Percentiles rank a stretch among this genome's conserved stretches.
Conservation (phyloP, 2,888 invertebrate species). For the Hypercompe scribonia region DNA sequence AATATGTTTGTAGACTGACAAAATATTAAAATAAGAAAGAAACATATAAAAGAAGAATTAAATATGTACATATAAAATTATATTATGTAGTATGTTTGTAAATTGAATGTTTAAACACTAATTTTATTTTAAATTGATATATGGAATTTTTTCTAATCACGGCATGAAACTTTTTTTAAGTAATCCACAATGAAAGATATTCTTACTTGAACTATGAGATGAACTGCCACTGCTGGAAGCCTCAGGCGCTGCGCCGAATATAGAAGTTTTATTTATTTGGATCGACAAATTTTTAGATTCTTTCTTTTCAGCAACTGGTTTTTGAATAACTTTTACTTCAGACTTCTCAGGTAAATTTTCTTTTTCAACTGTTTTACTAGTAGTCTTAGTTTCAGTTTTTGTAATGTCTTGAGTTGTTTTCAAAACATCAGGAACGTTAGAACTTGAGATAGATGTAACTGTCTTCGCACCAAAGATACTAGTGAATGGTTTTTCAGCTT, state of each 20-base stretch:
- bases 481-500: conserved; percentile 65
- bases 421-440: conserved; percentile 64
- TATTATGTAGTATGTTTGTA: too few relatives aligned
- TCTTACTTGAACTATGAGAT: conserved; percentile 51
- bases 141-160: neutral
- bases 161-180: neutral
- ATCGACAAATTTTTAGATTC: conserved; percentile 60
- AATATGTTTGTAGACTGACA: neutral
- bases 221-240: conserved; percentile 46
- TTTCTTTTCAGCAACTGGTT: conserved; percentile 51
- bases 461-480: conserved; percentile 68
- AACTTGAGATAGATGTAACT: conserved; percentile 44
- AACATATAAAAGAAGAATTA: too few relatives aligned
- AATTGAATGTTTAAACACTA: neutral
- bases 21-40: neutral
- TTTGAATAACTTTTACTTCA: conserved; percentile 45
- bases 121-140: neutral
- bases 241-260: conserved; percentile 40
- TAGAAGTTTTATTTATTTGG: conserved; percentile 54
- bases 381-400: conserved; percentile 56
- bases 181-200: neutral
- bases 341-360: conserved; percentile 67
- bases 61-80: too few relatives aligned
- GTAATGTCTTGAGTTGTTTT: conserved; percentile 56
- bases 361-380: conserved; percentile 57